phyloP scores from a whole-genome alignment of 2,797 vertebrate genomes.

The Allobates femoralis region DNA sequence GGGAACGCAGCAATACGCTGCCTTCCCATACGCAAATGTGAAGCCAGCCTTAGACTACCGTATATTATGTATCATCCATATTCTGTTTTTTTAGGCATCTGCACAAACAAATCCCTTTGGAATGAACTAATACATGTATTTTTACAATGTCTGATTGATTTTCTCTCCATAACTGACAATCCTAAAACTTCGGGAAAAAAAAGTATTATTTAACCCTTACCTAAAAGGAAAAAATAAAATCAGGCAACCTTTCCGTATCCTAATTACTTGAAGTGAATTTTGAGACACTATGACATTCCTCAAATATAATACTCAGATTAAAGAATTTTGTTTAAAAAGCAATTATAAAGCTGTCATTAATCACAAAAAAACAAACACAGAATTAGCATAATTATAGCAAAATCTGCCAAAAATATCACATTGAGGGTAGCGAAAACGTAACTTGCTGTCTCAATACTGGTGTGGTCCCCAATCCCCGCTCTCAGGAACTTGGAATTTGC shows the following conservation, averaged over 20 bases:
- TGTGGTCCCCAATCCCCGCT: not conserved
- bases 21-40: no score
- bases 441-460: not conserved
- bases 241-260: not conserved
- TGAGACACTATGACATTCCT: not conserved
- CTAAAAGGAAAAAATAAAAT: not conserved
- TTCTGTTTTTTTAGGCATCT: not conserved
- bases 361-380: slow-evolving; percentile 18
- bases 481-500: slow-evolving; percentile 10
- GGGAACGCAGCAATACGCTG: no score
- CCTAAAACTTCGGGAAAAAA: not conserved
- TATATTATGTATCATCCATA: not conserved
- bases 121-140: slow-evolving; percentile 13
- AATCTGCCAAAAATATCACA: slow-evolving; percentile 10
- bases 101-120: slow-evolving; percentile 12
- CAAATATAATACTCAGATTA: not conserved
- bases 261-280: not conserved
- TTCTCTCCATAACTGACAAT: slow-evolving; percentile 16
- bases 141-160: slow-evolving; percentile 18
- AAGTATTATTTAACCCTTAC: not conserved
- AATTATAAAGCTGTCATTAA: slow-evolving; percentile 51
- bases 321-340: slow-evolving; percentile 19
- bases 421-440: not conserved
- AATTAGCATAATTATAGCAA: slow-evolving; percentile 28
- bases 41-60: no score